These are phyloP conservation scores for Lipophrys pholis DNA, from an alignment of 2,113 vertebrate species.

Conservation along the genomic window DNA sequence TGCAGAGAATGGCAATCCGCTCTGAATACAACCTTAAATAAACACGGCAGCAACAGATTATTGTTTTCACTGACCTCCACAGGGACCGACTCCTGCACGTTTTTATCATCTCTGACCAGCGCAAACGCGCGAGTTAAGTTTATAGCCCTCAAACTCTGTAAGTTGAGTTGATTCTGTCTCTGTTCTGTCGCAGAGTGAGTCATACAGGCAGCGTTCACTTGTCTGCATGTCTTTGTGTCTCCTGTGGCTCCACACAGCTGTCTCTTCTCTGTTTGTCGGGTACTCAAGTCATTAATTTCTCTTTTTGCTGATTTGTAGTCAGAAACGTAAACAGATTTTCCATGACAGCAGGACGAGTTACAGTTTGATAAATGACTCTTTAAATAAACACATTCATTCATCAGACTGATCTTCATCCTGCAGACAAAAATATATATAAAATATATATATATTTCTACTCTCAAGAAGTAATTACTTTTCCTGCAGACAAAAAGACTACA, in stretches of 20 bases:
- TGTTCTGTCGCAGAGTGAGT: slow-evolving; percentile 16
- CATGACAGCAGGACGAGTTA: no score
- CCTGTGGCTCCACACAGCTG: slow-evolving; percentile 20
- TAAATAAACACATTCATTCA: no score
- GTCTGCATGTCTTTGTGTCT: slow-evolving; percentile 10
- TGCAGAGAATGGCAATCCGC: background rate
- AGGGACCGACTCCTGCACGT: background rate
- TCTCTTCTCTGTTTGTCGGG: slow-evolving; percentile 23
- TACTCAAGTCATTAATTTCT: slow-evolving; percentile 1
- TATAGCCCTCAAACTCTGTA: background rate
- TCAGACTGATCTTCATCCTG: no score
- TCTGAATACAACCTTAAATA: slow-evolving; percentile 1
- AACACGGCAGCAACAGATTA: background rate
- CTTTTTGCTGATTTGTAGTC: background rate
- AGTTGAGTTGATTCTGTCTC: background rate
- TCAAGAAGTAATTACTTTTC: no score
- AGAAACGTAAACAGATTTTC: slow-evolving; percentile 13
- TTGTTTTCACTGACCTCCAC: background rate
- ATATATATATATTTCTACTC: no score
- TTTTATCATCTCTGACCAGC: background rate
- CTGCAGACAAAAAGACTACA: no score
- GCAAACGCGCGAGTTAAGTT: background rate
- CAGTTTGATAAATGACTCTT: no score
- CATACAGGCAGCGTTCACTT: slow-evolving; percentile 10
- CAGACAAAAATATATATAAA: no score